These are phyloP conservation scores for Palythoa heliodiscus DNA, from an alignment of 92 coral and sea anemone genomes.

Conservation along the genomic window DNA sequence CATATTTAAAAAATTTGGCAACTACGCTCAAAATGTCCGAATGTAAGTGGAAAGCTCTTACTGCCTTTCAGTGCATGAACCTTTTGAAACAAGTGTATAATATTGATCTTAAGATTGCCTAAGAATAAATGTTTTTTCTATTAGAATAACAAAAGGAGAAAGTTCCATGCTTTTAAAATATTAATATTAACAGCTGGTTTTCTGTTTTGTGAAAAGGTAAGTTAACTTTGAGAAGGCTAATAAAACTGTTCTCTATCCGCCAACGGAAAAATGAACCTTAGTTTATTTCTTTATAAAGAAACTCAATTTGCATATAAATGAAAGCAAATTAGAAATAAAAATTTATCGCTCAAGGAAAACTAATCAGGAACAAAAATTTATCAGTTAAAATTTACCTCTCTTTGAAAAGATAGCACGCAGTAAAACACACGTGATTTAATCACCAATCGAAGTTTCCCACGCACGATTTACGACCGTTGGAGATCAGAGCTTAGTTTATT, in stretches of 20 bases:
- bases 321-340: not conserved
- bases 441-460: not conserved
- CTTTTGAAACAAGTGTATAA: not conserved
- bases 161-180: not conserved
- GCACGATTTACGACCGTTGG: not conserved
- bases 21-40: too few species aligned
- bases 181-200: not conserved
- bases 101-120: not conserved
- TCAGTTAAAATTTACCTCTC: not conserved
- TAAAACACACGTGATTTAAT: not conserved
- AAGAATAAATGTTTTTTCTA: not conserved
- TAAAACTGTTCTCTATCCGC: not conserved
- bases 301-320: not conserved
- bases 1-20: too few species aligned
- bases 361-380: not conserved
- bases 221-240: not conserved
- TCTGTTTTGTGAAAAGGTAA: not conserved
- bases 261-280: not conserved
- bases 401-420: not conserved
- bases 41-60: too few species aligned
- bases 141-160: not conserved
- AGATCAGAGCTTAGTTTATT: not conserved
- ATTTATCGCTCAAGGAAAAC: not conserved
- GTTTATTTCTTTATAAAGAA: not conserved
- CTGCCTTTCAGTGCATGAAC: not conserved